Evolutionary conservation across 1,140 invertebrate genomes (phyloP), one percentile per base, ranked within the genome.

Genomic region (Psix sp.): DNA sequence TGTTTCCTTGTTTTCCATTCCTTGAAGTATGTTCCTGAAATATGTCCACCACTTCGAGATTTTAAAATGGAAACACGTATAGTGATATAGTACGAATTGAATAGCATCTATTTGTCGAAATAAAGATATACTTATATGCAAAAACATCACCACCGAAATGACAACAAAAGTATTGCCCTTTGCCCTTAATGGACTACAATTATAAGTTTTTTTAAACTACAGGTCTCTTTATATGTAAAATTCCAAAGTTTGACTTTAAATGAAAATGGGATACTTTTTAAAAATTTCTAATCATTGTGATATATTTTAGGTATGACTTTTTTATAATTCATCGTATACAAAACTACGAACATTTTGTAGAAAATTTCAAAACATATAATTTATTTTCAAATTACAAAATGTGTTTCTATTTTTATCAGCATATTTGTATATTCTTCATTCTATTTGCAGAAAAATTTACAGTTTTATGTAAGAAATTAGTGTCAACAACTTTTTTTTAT

Each of bases 21-120:
- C 52, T 67, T 67, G 45, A 60, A 59, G 39, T 38, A 54, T 52
- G 65, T 68, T 68, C 46, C 65, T 60, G 65, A 59, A 39, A 18
- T 51, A 2, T 38, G 46, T 17, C 11, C n/a, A 46, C 31, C 17
- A 5, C 38, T 57, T 43, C 17, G 35, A 33, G 26, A 54, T 45
- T 52, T 45, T 17, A 20, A 7, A 46, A 46, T 15, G 38, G 15
- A 63, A 10, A 33, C 13, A 33, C 40, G 24, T 48, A 43, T 49
- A 51, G 18, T 31, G 42, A 18, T 14, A 2, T 29, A 10, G 35
- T 7, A 15, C 16, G 15, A 13, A 0, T 15, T 0, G 5, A 5
- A 33, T n/a, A 3, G n/a, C n/a, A 10, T 42, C 16, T 43, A 14
- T 21, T 43, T 43, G 24, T 24, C 6, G 18, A 42, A 38, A n/a